Evolutionary conservation across 2,888 invertebrate genomes (phyloP).

Genomic region (Salticus scenicus): DNA sequence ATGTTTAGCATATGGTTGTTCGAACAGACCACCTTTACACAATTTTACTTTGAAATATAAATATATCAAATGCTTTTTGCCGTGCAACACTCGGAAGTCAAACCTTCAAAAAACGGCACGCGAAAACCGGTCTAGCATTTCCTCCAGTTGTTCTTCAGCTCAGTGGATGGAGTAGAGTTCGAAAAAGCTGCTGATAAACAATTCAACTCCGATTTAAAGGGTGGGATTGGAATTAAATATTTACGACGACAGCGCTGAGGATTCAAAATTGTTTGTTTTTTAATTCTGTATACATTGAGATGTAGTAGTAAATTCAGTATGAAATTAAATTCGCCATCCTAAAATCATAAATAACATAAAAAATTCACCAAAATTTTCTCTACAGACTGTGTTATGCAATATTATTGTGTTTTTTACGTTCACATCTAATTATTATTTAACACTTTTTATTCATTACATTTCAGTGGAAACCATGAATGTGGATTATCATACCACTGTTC

Average conservation of each 20-base stretch:
- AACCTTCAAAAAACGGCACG: no score
- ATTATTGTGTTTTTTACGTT: no score
- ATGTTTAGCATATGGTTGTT: no score
- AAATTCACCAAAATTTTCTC: neutral
- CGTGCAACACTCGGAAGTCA: no score
- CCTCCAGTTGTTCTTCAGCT: no score
- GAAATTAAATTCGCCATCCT: no score
- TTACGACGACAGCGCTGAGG: slow-evolving; percentile 7
- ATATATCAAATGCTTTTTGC: no score
- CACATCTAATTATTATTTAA: neutral
- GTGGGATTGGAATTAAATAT: slow-evolving; percentile 24
- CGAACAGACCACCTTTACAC: no score
- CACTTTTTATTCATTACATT: neutral
- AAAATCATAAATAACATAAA: neutral
- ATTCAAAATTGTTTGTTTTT: neutral
- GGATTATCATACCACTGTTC: slow-evolving; percentile 47
- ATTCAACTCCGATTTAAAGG: neutral
- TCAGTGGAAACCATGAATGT: neutral
- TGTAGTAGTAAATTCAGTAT: neutral
- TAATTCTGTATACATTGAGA: neutral
- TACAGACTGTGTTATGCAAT: neutral
- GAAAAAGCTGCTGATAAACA: neutral
- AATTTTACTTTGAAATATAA: no score
- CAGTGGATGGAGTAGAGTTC: no score
- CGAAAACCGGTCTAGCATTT: no score